A percentile compares a stretch with the other conserved stretches of the same genome.
Evolutionary conservation across 2,113 vertebrate genomes (phyloP).

Genomic region (Ceyx margarethae): DNA sequence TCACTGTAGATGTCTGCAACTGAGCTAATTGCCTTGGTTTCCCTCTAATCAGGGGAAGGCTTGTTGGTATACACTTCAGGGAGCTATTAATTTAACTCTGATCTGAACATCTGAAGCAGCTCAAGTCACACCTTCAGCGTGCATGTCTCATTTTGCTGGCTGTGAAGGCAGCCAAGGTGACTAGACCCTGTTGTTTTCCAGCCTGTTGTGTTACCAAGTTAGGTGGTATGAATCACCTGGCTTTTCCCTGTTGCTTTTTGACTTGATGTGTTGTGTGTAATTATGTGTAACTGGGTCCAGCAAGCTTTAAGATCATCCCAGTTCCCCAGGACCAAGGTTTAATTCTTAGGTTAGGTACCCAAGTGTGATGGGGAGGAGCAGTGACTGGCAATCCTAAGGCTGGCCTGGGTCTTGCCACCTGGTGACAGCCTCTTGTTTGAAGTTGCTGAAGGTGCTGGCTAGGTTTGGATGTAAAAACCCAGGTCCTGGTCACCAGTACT

Average conservation of each 20-base stretch:
- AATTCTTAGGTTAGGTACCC: not conserved
- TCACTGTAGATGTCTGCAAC: not conserved
- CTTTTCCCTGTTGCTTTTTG: not conserved
- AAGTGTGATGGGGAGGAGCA: not conserved
- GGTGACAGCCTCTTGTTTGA: not conserved
- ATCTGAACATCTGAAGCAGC: slow-evolving; percentile 6
- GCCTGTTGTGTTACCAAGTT: not conserved
- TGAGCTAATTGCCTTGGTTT: not conserved
- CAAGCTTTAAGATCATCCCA: not conserved
- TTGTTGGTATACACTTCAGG: not conserved
- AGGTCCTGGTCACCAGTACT: not conserved
- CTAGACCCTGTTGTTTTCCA: not conserved
- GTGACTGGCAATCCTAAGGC: not conserved
- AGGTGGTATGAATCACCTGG: not conserved
- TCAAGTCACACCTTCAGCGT: slow-evolving; percentile 1
- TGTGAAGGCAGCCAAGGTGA: not conserved
- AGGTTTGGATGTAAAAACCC: not conserved
- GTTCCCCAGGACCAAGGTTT: not conserved
- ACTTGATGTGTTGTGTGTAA: not conserved
- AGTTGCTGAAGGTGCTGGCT: not conserved
- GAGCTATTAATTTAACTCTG: slow-evolving; percentile 27
- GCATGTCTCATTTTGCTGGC: not conserved
- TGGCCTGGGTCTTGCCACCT: not conserved
- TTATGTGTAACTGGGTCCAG: not conserved
- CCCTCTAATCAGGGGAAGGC: not conserved